Evolutionary conservation across 2,113 vertebrate genomes (phyloP).

Genomic region (Lagopus leucura): DNA sequence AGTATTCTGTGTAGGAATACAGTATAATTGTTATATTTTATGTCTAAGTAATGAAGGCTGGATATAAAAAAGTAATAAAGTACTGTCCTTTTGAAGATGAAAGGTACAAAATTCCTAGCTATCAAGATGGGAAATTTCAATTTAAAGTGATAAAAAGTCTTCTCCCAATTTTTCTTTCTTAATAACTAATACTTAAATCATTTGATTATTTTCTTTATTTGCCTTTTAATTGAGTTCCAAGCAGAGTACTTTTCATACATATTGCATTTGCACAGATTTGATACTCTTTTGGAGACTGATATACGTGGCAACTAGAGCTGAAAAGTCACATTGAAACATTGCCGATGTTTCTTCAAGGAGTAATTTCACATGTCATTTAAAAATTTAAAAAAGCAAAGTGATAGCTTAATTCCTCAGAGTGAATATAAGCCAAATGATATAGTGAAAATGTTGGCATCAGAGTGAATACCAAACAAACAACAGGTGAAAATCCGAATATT

Average conservation of each 20-base stretch:
- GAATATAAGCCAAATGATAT: background rate
- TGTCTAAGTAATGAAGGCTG: background rate
- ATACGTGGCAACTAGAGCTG: background rate
- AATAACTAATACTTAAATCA: background rate
- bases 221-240: background rate
- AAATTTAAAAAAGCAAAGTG: background rate
- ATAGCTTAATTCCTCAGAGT: slow-evolving; percentile 22
- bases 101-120: background rate
- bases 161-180: background rate
- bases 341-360: slow-evolving; percentile 14
- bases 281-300: background rate
- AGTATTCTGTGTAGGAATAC: background rate
- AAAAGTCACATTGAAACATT: slow-evolving; percentile 48
- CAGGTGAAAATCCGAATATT: slow-evolving; percentile 37
- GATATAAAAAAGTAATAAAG: background rate
- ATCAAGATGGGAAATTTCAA: background rate
- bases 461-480: background rate
- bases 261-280: background rate
- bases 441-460: background rate
- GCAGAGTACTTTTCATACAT: background rate
- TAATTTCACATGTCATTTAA: slow-evolving; percentile 52
- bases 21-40: background rate
- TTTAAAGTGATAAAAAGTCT: background rate
- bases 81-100: background rate
- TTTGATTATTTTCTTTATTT: background rate